Evolutionary conservation across 2,797 vertebrate species (phyloP), one percentile per base, ranked within the genome.

Genomic region (Leontocebus nigricollis): DNA sequence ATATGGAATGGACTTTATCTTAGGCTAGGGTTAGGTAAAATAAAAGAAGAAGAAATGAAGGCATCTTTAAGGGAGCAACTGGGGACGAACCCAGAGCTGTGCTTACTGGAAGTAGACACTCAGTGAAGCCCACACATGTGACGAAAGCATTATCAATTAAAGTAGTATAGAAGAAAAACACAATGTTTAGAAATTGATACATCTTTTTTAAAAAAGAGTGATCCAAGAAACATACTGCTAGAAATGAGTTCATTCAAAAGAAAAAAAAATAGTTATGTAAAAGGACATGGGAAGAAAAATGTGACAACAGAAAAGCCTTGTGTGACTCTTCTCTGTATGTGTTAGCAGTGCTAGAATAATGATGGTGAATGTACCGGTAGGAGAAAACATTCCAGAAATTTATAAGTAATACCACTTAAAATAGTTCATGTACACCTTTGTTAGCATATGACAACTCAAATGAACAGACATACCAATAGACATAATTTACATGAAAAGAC

Each of bases 171-270:
- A 57, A 41, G n/a, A 44, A 59, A 26, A 36, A 5, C 5, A 59
- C 20, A 10, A 30, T 36, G 19, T 87, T 76, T 52, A 81, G 67
- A 90, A 92, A 72, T 26, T 1, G 13, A 36, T 33, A 1, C 22
- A 4, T 39, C 20, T 59, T 72, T 39, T 81, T 84, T 46, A 36
- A 59, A 90, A 87, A 73, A 44, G 30, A 95, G 19, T 48, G 46
- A 90, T 30, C 72, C 3, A 14, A 61, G 30, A 73, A 64, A 52
- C 12, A 39, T 36, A 6, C 12, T n/a, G 79, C 33, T 88, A 22
- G 46, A 76, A 88, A 94, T 36, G 64, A 87, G 50, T 80, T 96
- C 17, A 48, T 90, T 57, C 57, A n/a, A 75, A 88, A 61, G 55
- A 26, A 50, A 92, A 93, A 93, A 61, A 59, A 14, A 72, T 7